phyloP scores from a whole-genome alignment of 1,140 invertebrate species.

The Psix sp. region DNA sequence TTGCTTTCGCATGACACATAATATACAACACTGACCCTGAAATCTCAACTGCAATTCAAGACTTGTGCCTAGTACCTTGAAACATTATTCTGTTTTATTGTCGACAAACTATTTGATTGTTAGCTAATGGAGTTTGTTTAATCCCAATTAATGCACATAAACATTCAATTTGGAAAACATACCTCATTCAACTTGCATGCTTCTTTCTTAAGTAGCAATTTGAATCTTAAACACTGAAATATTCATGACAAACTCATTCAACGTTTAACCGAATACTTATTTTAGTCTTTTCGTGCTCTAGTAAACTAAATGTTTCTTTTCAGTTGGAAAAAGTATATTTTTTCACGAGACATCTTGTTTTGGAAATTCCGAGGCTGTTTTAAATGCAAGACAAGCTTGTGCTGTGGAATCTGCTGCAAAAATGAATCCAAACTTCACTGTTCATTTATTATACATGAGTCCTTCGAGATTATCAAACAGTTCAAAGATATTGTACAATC shows the following conservation, averaged over 20 bases:
- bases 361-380: slow-evolving; percentile 64
- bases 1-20: slow-evolving; percentile 16
- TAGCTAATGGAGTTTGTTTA: not conserved
- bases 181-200: too few species aligned
- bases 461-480: slow-evolving; percentile 69
- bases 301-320: slow-evolving; percentile 11
- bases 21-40: slow-evolving; percentile 18
- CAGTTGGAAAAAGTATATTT: slow-evolving; percentile 77
- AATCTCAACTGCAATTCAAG: slow-evolving; percentile 5
- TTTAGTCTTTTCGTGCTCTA: not conserved
- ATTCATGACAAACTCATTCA: too few species aligned
- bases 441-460: slow-evolving; percentile 79
- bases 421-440: slow-evolving; percentile 78
- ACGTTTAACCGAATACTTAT: not conserved
- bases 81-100: slow-evolving; percentile 5
- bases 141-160: not conserved
- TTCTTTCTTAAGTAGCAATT: too few species aligned
- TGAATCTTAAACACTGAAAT: too few species aligned
- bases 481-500: slow-evolving; percentile 67
- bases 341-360: slow-evolving; percentile 80
- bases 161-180: not conserved
- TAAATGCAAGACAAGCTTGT: slow-evolving; percentile 80
- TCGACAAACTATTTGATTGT: not conserved
- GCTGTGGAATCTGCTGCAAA: slow-evolving; percentile 82
- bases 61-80: not conserved